These are phyloP conservation scores for Crocidura indochinensis DNA, from an alignment of 2,797 vertebrate species.

Conservation along the genomic window DNA sequence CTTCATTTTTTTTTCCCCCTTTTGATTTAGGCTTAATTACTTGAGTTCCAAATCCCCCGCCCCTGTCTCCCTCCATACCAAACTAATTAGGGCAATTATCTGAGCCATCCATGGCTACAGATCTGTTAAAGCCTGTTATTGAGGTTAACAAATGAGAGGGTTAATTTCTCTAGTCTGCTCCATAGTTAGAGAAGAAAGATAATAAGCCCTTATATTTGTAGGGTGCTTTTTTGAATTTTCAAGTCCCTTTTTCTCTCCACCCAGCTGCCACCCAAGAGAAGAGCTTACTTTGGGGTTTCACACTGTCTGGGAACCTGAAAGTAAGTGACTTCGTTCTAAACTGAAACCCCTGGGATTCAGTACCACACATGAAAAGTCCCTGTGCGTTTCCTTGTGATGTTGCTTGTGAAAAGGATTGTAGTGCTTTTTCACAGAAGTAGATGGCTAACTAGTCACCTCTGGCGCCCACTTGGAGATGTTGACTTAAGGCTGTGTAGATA, in stretches of 20 bases:
- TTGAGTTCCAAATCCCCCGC: conserved; percentile 18
- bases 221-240: conserved; percentile 58
- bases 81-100: conserved; percentile 81
- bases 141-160: conserved; percentile 84
- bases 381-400: neutral
- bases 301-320: conserved; percentile 66
- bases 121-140: conserved; percentile 81
- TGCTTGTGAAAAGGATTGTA: neutral
- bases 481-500: conserved; percentile 48
- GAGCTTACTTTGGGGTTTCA: conserved; percentile 56
- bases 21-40: conserved; percentile 75
- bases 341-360: conserved; percentile 44
- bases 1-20: neutral
- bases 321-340: conserved; percentile 61
- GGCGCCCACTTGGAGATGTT: neutral
- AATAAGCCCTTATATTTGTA: conserved; percentile 62
- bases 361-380: neutral
- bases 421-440: conserved; percentile 9
- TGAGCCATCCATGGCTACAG: conserved; percentile 63
- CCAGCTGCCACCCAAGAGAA: conserved; percentile 46
- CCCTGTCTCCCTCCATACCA: conserved; percentile 69
- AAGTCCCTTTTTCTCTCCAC: conserved; percentile 38
- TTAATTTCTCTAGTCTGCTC: conserved; percentile 82
- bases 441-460: conserved; percentile 22
- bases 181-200: conserved; percentile 73